Percentiles rank a stretch among this genome's conserved stretches.
These are phyloP conservation scores for Lasioglossum figueresi DNA, from an alignment of 2,888 invertebrate genomes.

Conservation along the genomic window DNA sequence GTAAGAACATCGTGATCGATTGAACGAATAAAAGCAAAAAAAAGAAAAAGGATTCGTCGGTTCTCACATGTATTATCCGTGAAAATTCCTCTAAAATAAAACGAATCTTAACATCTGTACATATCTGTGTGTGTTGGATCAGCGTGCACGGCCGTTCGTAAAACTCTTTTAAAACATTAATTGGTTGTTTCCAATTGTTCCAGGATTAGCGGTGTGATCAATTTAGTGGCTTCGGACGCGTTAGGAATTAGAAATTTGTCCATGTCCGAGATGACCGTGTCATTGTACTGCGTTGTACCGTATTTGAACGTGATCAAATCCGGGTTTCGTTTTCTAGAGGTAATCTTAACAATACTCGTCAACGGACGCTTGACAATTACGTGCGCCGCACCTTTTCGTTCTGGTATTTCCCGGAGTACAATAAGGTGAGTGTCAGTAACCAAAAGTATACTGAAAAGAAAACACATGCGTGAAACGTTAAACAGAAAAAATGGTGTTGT, in stretches of 20 bases:
- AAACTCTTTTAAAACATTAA: slow-evolving; percentile 61
- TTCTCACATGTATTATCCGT: slow-evolving; percentile 1
- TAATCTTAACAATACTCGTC: slow-evolving; percentile 97
- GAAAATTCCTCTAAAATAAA: slow-evolving; percentile 27
- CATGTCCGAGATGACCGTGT: slow-evolving; percentile 94
- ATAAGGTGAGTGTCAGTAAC: slow-evolving; percentile 94
- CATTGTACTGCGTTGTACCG: slow-evolving; percentile 91
- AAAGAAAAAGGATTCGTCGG: not conserved
- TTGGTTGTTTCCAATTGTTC: slow-evolving; percentile 85
- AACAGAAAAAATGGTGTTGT: not conserved
- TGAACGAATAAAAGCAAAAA: slow-evolving; percentile 38
- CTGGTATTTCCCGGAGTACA: slow-evolving; percentile 92
- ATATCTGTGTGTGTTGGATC: slow-evolving; percentile 34
- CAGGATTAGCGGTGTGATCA: slow-evolving; percentile 95
- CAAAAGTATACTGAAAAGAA: slow-evolving; percentile 89
- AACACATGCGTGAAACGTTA: slow-evolving; percentile 13
- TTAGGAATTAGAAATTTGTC: slow-evolving; percentile 96
- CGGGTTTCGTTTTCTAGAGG: slow-evolving; percentile 97
- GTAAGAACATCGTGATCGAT: slow-evolving; percentile 19
- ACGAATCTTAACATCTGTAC: slow-evolving; percentile 24
- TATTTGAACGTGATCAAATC: slow-evolving; percentile 99
- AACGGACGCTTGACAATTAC: slow-evolving; percentile 94
- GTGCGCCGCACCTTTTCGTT: slow-evolving; percentile 91
- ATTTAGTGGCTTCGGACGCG: slow-evolving; percentile 94
- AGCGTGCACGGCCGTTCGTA: slow-evolving; percentile 18